A percentile compares a stretch with the other conserved stretches of the same genome.
These are phyloP conservation scores for Calliopum simillimum DNA, from an alignment of 2,888 invertebrate genomes.

Conservation along the genomic window DNA sequence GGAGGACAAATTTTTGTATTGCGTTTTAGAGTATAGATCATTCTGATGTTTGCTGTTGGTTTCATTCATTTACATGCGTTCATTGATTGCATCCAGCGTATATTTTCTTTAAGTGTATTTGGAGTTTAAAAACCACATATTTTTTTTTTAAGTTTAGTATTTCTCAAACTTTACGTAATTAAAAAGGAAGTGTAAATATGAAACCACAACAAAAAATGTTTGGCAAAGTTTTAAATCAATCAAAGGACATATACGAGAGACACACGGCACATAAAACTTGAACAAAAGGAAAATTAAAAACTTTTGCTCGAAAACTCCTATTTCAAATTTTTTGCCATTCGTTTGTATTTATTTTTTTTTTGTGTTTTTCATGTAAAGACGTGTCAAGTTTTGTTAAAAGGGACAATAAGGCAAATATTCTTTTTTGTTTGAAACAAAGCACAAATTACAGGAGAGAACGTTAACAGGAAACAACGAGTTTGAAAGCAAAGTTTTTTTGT, in stretches of 20 bases:
- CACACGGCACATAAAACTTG: background rate
- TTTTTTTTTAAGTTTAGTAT: no score
- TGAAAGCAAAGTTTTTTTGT: conserved; percentile 19
- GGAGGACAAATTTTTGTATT: no score
- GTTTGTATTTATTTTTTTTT: no score
- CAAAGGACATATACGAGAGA: conserved; percentile 16
- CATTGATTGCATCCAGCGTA: no score
- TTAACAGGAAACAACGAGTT: background rate
- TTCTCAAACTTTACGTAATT: background rate
- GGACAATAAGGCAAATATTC: background rate
- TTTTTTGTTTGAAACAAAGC: background rate
- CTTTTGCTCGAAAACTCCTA: background rate
- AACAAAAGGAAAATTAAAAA: conserved; percentile 18
- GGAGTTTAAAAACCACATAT: no score
- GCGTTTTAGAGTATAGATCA: no score
- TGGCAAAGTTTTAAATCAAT: conserved; percentile 31
- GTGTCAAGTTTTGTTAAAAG: conserved; percentile 38
- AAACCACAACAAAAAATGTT: conserved; percentile 2
- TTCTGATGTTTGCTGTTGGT: no score
- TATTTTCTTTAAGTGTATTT: no score
- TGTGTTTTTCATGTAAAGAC: conserved; percentile 45
- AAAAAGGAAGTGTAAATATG: conserved; percentile 20
- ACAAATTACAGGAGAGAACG: conserved; percentile 13
- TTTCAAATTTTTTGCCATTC: no score
- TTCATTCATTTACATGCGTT: no score